These are phyloP conservation scores for Sisyra nigra DNA, from an alignment of 2,888 invertebrate genomes.

Conservation along the genomic window DNA sequence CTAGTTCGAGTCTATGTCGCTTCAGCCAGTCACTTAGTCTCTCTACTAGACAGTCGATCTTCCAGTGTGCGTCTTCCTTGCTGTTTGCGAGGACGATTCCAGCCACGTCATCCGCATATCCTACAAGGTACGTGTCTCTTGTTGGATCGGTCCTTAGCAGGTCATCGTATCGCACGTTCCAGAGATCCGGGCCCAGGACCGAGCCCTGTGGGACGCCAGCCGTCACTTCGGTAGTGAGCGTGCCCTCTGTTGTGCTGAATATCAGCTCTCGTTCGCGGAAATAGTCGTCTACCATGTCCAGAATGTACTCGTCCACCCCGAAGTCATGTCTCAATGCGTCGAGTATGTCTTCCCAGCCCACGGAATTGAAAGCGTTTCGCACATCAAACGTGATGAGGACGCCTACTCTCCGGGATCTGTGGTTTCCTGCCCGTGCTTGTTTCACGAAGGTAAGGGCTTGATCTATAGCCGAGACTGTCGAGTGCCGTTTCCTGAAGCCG, in stretches of 20 bases:
- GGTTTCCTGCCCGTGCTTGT: too few species aligned
- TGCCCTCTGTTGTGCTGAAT: neutral
- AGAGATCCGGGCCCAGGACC: neutral
- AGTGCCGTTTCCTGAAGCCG: too few species aligned
- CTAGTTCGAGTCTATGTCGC: neutral
- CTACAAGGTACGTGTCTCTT: neutral
- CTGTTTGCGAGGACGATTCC: neutral
- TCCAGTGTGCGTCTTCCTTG: neutral
- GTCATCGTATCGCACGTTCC: neutral
- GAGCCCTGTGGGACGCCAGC: neutral
- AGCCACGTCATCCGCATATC: neutral
- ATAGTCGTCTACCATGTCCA: neutral
- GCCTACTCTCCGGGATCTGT: too few species aligned
- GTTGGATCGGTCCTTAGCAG: neutral
- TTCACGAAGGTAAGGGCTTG: too few species aligned
- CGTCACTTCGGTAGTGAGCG: neutral
- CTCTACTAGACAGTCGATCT: neutral
- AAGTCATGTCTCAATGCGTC: neutral
- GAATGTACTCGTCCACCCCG: neutral
- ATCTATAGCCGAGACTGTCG: too few species aligned
- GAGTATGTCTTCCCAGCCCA: too few species aligned
- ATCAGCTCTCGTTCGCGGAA: neutral
- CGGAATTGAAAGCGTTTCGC: too few species aligned
- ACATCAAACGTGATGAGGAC: too few species aligned
- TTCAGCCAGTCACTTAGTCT: neutral